Evolutionary conservation across 2,113 vertebrate species (phyloP), one percentile per base, ranked within the genome.

Genomic region (Nibea albiflora): DNA sequence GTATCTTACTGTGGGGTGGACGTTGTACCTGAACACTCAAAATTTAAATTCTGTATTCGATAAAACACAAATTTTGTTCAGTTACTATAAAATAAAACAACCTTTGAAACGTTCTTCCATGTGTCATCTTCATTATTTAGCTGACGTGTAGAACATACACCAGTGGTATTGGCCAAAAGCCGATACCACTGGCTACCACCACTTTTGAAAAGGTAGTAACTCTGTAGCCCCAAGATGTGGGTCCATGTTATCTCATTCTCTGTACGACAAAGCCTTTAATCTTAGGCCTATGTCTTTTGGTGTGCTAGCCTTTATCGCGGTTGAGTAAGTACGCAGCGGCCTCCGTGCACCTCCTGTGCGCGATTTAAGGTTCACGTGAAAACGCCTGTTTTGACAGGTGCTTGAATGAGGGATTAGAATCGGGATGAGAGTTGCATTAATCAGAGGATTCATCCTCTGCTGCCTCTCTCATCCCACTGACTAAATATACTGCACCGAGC

Each of bases 361-460:
- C 54, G 83, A 73, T 81, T 56, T 75, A 75, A 81, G 85, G 79
- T 69, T 62, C 70, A 74, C 64, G 82, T 72, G 73, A 88, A 88
- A 82, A 70, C 87, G 92, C 79, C 81, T 92, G 89, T 93, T 93
- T 92, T 94, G 94, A 94, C 91, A 94, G 92, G 92, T 91, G 87
- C 85, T 90, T 79, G 85, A 92, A 92, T 80, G 64, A 10, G 87
- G 89, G 92, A 92, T 92, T 93, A 92, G 71, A 76, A 72, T 24
- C 81, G 77, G 81, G 84, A 91, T 90, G 88, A 90, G 78, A 80
- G 84, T 58, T 84, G 81, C 82, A 91, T 92, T 92, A 92, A 90
- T 91, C 83, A 86, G 68, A 87, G 71, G 85, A 74, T 82, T 86
- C 81, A 77, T 89, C 73, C 86, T 75, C 65, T 52, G 76, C 70